Evolutionary conservation across 2,888 invertebrate species (phyloP).

Genomic region (Nomada flava): DNA sequence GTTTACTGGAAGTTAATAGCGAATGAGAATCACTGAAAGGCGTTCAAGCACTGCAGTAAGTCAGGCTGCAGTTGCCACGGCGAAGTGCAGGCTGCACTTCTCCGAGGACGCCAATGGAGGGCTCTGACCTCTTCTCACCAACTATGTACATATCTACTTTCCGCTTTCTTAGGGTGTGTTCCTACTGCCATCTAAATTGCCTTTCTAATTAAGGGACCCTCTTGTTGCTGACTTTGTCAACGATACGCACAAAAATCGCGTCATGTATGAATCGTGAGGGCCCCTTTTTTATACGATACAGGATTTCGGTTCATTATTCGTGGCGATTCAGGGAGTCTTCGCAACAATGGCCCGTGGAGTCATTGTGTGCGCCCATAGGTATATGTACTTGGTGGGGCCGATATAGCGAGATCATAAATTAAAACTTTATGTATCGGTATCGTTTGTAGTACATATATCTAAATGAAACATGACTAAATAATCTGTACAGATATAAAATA

Average conservation of each 20-base stretch:
- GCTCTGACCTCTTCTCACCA: conserved; percentile 77
- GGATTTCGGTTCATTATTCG: conserved; percentile 15
- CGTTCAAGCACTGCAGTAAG: conserved; percentile 71
- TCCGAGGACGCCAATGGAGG: conserved; percentile 76
- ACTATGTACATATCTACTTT: conserved; percentile 63
- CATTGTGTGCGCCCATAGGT: not conserved
- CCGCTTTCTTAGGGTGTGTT: conserved; percentile 66
- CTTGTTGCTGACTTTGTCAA: conserved; percentile 34
- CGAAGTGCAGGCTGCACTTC: conserved; percentile 69
- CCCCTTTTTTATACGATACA: conserved; percentile 17
- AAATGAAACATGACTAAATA: not conserved
- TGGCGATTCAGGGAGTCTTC: not conserved
- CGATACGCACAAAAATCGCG: conserved; percentile 6
- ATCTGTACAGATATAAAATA: not conserved
- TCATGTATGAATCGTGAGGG: conserved; percentile 1
- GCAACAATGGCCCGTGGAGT: conserved; percentile 19
- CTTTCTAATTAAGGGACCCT: conserved; percentile 62
- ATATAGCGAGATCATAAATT: no score
- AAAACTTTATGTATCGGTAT: no score
- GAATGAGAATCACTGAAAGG: conserved; percentile 73
- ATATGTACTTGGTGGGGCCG: no score
- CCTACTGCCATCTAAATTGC: conserved; percentile 61
- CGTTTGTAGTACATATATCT: not conserved
- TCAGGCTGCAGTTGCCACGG: conserved; percentile 75
- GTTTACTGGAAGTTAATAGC: not conserved